Evolutionary conservation across 2,113 vertebrate genomes (phyloP), one percentile per base, ranked within the genome.

Genomic region (Diglossa brunneiventris): DNA sequence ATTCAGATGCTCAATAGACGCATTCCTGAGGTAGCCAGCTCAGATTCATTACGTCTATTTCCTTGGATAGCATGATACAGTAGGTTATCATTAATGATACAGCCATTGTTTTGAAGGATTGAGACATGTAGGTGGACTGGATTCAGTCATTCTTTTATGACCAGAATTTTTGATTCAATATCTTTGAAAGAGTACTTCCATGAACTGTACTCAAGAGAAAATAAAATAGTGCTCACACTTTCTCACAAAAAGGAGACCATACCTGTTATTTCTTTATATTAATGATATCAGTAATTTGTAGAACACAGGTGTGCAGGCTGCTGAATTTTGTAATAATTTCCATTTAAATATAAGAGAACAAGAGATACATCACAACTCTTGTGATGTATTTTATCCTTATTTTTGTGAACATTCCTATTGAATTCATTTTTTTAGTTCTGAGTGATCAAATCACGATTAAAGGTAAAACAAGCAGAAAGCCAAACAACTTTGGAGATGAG

Each of bases 161-260:
- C 47, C 3, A 7, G 50, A 84, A 35, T 77, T 87, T 93, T 94
- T 90, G 21, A 77, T 87, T 91, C 27, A 28, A 10, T 89, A 13
- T 62, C 61, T 88, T 81, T 87, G 67, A 83, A 93, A 90, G 49
- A 87, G 37, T 89, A 44, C 4, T 39, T 82, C 37, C 8, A 12
- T 59, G 31, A 33, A 28, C 30, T 0, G 0, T 76, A 90, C 15
- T 78, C 23, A 62, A 50, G 56, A 84, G n/a, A 59, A 93, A 87
- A 83, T 72, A 37, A 67, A 95, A 53, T 56, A 75, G 37, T 52
- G 41, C 33, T 92, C 42, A 11, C 56, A 46, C 93, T 87, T 96
- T 84, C 55, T 89, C 37, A 50, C 11, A 11, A n/a, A 31, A 81
- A 47, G 19, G 14, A 86, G 41, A 64, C 63, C 17, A 14, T 82